These are phyloP conservation scores for Lithosia quadra DNA, from an alignment of 2,888 invertebrate species.

Conservation along the genomic window DNA sequence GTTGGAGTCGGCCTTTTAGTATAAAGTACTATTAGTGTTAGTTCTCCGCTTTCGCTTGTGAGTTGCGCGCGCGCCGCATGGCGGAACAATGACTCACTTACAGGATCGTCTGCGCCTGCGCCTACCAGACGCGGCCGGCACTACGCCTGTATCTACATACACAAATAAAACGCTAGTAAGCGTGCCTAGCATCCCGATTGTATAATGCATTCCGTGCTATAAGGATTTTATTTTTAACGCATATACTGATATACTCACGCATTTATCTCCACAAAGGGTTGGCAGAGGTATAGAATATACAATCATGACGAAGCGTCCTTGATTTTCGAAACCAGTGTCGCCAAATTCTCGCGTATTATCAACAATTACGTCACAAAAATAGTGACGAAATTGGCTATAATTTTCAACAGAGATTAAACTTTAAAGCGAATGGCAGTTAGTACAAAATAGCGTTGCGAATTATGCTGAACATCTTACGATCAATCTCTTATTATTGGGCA, in stretches of 20 bases:
- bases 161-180: conserved; percentile 17
- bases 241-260: background rate
- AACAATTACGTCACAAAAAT: no score
- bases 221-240: background rate
- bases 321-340: background rate
- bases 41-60: conserved; percentile 19
- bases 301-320: background rate
- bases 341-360: no score
- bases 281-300: background rate
- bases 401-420: no score
- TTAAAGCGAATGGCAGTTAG: no score
- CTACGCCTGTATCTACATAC: conserved; percentile 17
- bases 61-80: conserved; percentile 22
- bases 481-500: no score
- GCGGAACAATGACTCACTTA: conserved; percentile 50
- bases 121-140: conserved; percentile 41
- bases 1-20: no score
- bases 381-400: no score
- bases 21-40: background rate
- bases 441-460: no score
- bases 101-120: conserved; percentile 43
- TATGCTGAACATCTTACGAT: no score
- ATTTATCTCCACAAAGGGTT: background rate
- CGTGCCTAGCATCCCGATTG: conserved; percentile 21
- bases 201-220: conserved; percentile 3